phyloP scores from a whole-genome alignment of 1,140 invertebrate genomes.

The Brachionus rubens region DNA sequence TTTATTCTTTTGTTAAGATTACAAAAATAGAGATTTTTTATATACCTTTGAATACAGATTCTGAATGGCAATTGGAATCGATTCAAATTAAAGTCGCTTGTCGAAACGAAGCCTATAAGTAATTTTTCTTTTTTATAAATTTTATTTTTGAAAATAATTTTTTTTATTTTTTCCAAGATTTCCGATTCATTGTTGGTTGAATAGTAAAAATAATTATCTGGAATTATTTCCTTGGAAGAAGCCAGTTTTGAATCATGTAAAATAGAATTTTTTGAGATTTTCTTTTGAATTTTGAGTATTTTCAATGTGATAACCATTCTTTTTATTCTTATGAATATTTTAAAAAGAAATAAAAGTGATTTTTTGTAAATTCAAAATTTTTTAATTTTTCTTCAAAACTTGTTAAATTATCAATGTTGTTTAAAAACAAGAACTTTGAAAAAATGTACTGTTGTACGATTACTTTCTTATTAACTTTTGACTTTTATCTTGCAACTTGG shows the following conservation, averaged over 20 bases:
- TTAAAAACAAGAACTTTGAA: too few relatives aligned
- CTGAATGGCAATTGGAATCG: constrained; percentile 25
- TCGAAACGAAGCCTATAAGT: constrained; percentile 42
- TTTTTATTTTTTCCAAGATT: background rate
- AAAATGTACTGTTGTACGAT: too few relatives aligned
- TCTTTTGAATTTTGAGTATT: too few relatives aligned
- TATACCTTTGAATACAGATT: constrained; percentile 19
- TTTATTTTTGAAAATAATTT: background rate
- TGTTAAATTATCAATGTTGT: too few relatives aligned
- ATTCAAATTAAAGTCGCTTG: constrained; percentile 40
- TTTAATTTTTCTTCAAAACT: too few relatives aligned
- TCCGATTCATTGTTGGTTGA: constrained; percentile 39
- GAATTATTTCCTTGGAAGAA: constrained; percentile 43
- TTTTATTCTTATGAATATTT: too few relatives aligned
- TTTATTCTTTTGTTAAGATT: background rate
- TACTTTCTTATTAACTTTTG: too few relatives aligned
- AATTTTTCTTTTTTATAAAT: background rate
- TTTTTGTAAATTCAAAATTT: too few relatives aligned
- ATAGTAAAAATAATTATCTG: constrained; percentile 14
- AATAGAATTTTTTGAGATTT: background rate
- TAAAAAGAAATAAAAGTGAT: too few relatives aligned
- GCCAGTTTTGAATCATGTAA: background rate
- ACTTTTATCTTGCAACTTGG: too few relatives aligned
- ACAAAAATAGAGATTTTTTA: constrained; percentile 34
- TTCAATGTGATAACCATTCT: too few relatives aligned